Base-by-base conservation (phyloP, 2,113 vertebrate species). In the Tenebrosternarchus preto region DNA sequence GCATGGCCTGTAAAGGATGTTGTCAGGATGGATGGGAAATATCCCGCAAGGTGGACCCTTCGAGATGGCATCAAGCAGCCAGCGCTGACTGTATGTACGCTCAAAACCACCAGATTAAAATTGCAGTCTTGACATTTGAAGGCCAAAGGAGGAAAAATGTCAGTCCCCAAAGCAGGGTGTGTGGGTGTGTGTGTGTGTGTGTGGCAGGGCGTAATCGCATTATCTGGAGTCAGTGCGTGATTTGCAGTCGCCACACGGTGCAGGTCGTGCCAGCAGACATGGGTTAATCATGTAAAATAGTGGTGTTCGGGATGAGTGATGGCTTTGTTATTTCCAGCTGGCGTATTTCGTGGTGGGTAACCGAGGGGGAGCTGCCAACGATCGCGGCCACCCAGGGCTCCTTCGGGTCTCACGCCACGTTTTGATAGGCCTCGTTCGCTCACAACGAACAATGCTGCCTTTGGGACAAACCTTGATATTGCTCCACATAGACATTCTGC, bases 11-110 rank as follows among this genome's bases (percentile, higher is more conserved):
- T n/a, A 74, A 80, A 86, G 84, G 83, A 31, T 82, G 85, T 89
- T 87, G 88, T 87, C 82, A 83, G 85, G 80, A 87, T 83, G 73
- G 86, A 90, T 88, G 83, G 70, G 83, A 89, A 89, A 90, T 88
- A 84, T 90, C 82, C 85, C 84, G 72, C 64, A 29, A 56, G 77
- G 27, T 16, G 11, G 16, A 15, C 19, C 22, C 2, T 8, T 43
- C 25, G 33, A 19, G 63, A 39, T 22, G 19, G 22, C n/a, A 31
- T 68, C n/a, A 22, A 39, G 16, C 63, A 22, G 4, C 7, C 20
- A 25, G n/a, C n/a, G 19, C 15, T 56, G 61, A 57, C n/a, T 46
- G 29, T 17, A 11, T 25, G 22, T 9, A 69, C 33, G 19, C 17
- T 36, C 25, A 67, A 63, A 60, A 39, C 25, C 57, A 55, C 43